Base-by-base conservation (phyloP, 2,888 invertebrate species). In the Chloromyia formosa region DNA sequence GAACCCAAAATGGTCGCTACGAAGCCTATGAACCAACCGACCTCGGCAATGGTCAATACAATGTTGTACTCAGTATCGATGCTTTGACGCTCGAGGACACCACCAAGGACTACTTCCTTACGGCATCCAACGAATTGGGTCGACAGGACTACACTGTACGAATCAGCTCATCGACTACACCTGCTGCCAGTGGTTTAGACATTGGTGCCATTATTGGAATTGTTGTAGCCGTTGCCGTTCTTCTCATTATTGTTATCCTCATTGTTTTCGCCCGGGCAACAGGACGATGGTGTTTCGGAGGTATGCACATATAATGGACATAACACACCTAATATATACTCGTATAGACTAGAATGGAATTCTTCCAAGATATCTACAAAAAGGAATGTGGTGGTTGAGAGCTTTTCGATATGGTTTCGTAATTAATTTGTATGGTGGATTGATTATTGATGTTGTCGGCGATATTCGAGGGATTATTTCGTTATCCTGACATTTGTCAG, bases 271-370 rank as follows among this genome's bases (percentile, higher is more conserved):
- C 94, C 69, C 90, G 93, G 80, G 91, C 92, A 77, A 93, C 93
- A 77, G 93, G 93, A 81, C 88, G 93, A 84, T 94, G 94, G 94
- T 94, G 94, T 86, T 94, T 94, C 85, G 92, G 92, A 85, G 94
- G 94, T 94, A 86, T 91, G 93, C 90, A 73, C 71, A 71, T 76
- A 78, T 74, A 74, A 61, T 64, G 27, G 27, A 35, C 27, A 35
- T 35, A 35, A 35, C 7, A 35, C 27, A 35, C 7, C 2, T 35
- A 35, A 35, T n/a, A n/a, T n/a, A n/a, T n/a, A n/a, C n/a, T n/a
- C n/a, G 7, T 35, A 35, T 35, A 35, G 27, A 35, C 27, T 2
- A 35, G 7, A 35, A 35, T 35, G 27, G 27, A 4, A 35, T 35
- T 7, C 27, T 35, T 35, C 27, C 7, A 35, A 35, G 27, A 35